Conservation (phyloP, 1,140 invertebrate genomes). For the Heterodera carotae region DNA sequence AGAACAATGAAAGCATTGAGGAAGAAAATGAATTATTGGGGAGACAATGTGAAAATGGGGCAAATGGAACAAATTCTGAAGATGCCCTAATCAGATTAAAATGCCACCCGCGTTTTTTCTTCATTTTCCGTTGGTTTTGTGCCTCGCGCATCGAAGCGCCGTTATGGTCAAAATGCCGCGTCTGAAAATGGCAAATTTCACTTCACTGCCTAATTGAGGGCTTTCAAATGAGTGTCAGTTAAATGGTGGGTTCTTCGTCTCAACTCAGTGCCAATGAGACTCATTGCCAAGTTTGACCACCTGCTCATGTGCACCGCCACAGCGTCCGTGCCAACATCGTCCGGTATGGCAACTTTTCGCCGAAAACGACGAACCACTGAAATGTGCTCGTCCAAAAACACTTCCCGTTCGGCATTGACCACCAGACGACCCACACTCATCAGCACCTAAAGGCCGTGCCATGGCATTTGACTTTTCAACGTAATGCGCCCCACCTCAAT, state of each 20-base stretch:
- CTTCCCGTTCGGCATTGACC: slow-evolving; percentile 30
- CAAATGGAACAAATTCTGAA: not conserved
- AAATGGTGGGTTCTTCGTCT: too few species aligned
- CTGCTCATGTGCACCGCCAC: slow-evolving; percentile 25
- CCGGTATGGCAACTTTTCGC: slow-evolving; percentile 22
- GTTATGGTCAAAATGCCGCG: slow-evolving; percentile 39
- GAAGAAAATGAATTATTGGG: not conserved
- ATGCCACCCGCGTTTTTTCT: not conserved
- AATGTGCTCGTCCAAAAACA: slow-evolving; percentile 18
- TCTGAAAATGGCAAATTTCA: slow-evolving; percentile 14
- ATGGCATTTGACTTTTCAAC: slow-evolving; percentile 12
- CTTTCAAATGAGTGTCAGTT: too few species aligned
- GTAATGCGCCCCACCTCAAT: slow-evolving; percentile 20
- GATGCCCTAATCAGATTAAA: not conserved
- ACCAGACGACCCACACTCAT: slow-evolving; percentile 26
- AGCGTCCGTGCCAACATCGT: slow-evolving; percentile 32
- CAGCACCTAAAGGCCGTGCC: slow-evolving; percentile 18
- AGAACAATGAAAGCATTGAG: too few species aligned
- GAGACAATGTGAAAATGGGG: not conserved
- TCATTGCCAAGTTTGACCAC: slow-evolving; percentile 8
- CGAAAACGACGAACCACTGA: slow-evolving; percentile 16
- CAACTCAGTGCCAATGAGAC: too few species aligned
- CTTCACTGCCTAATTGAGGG: not conserved
- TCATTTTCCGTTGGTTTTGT: not conserved
- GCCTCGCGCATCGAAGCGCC: slow-evolving; percentile 13